Percentiles rank a stretch among this genome's conserved stretches.
phyloP scores from a whole-genome alignment of 1,140 invertebrate genomes.

The Aphis craccivora region DNA sequence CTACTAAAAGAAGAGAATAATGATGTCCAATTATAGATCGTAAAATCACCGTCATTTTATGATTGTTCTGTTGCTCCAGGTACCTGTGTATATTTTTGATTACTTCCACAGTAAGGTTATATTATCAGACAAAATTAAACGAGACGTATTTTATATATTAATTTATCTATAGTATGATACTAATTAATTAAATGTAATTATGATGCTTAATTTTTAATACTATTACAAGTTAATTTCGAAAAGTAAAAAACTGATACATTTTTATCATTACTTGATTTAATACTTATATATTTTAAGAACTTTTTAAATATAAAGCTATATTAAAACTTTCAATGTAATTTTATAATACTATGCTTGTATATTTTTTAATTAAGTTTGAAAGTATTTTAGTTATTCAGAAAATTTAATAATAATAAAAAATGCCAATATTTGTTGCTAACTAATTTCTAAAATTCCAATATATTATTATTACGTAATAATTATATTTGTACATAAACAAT shows the following conservation, averaged over 20 bases:
- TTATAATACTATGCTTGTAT: no score
- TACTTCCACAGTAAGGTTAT: neutral
- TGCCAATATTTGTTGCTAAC: neutral
- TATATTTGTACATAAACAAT: neutral
- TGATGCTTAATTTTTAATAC: neutral
- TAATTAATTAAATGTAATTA: neutral
- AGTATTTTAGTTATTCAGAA: neutral
- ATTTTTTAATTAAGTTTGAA: neutral
- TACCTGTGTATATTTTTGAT: neutral
- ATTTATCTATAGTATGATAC: neutral
- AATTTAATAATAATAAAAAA: neutral
- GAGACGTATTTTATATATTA: neutral
- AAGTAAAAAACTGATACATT: neutral
- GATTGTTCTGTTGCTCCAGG: conserved; percentile 7
- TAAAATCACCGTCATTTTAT: neutral
- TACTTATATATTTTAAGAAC: neutral
- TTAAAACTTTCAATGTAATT: neutral
- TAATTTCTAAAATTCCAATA: neutral
- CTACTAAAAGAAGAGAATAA: neutral
- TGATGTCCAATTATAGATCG: neutral
- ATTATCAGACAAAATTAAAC: neutral
- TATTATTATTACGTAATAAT: neutral
- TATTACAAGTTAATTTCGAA: neutral
- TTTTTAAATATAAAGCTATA: neutral
- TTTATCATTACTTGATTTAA: neutral